Evolutionary conservation across 2,888 invertebrate genomes (phyloP), one percentile per base, ranked within the genome.

Genomic region (Desoria tigrina): DNA sequence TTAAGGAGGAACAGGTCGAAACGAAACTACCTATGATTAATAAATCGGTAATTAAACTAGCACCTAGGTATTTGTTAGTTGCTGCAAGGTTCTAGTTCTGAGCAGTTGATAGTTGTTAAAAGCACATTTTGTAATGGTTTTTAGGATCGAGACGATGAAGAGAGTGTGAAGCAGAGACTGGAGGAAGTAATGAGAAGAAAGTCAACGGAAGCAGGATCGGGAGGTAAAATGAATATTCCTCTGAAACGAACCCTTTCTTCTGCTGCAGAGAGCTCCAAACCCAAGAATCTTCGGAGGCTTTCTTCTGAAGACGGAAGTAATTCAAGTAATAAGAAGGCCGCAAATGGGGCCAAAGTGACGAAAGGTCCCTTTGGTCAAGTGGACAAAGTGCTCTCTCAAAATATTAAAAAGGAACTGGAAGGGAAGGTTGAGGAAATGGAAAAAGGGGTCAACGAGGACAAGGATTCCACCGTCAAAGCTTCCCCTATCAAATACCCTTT

Each of bases 401-500:
- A n/a, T n/a, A 57, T 55, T 1, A 55, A 62, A 53, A 57, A 62
- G 53, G 66, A 67, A 37, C 55, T 42, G 18, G 42, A 51, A 42
- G 27, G n/a, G 26, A 53, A 42, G n/a, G 49, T 32, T 2, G 56
- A 37, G 11, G 54, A 61, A 7, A 50, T 53, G 14, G 53, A 58
- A 21, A 66, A 54, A 4, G 45, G 60, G 6, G 32, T 49, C 16
- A 58, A 63, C 4, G 63, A 65, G 1, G 64, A 64, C 3, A 61
- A 58, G 21, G 54, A 14, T 11, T 60, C 65, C 42, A 58, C 42
- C n/a, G 67, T 45, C 1, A 37, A 66, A 55, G 42, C 61, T 1
- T 64, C 72, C 2, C 72, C 74, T 0, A 65, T 74, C 6, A 76
- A 76, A 54, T 74, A 74, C 61, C 74, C 75, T 9, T 73, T 73